Base-by-base conservation (phyloP, 2,888 invertebrate species). In the Coleophora flavipennella region DNA sequence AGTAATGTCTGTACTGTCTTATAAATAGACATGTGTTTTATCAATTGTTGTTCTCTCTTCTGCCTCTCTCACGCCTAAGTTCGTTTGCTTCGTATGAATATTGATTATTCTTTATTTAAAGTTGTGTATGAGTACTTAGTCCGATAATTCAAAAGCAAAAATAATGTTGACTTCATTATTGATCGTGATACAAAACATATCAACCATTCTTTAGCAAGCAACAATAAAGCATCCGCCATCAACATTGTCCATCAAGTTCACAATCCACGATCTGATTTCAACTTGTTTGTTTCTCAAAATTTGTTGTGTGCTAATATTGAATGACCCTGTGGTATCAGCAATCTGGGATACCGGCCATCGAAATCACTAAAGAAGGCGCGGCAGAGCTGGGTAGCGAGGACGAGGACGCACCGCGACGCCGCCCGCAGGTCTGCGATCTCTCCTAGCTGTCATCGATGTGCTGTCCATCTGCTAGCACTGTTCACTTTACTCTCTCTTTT, bases 341-440 rank as follows among this genome's bases (percentile, higher is more conserved):
- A 78, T 84, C 85, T 68, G 85, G 86, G 75, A 85, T 86, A 77
- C 86, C 86, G 64, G 85, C 86, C 75, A 86, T 86, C 78, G 93
- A 93, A 88, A 93, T 94, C 76, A 92, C 92, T 69, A 93, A 93
- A 88, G 93, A 94, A 71, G 73, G 74, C 53, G 76, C 71, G 50
- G 88, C 90, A 70, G 90, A 91, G 74, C 88, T 90, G 83, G 87
- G 89, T 77, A 90, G 89, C 70, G 91, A 91, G 70, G 92, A 92
- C 57, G 85, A 85, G 67, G 78, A 83, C 54, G 62, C 73, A 49
- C 60, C 75, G 64, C 75, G 69, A 50, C 79, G 75, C 62, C 78
- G 77, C 57, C 71, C 73, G 67, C 85, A 85, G 83, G 85, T 84
- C 83, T 83, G 85, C 73, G 81, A 69, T 76, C 74, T 73, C 75